A percentile compares a stretch with the other conserved stretches of the same genome.
These are phyloP conservation scores for Nasua narica DNA, from an alignment of 2,797 vertebrate species.

Conservation along the genomic window DNA sequence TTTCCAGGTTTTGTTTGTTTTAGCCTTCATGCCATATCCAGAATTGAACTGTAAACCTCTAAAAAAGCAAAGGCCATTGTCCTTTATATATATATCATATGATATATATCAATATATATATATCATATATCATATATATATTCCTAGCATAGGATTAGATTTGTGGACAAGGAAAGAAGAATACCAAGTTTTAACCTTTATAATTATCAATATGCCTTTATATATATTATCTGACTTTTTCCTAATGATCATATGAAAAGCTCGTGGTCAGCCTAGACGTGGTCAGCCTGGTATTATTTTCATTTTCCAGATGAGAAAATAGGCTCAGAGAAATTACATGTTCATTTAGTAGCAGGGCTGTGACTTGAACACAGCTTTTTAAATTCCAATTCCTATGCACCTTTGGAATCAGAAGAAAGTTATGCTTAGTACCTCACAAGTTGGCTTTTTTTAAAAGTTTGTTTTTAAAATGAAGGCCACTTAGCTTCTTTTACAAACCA, in stretches of 20 bases:
- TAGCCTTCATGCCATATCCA: not conserved
- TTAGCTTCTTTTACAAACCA: not conserved
- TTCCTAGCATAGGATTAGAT: not conserved
- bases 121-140: not conserved
- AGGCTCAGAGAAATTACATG: not conserved
- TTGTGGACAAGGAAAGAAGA: not conserved
- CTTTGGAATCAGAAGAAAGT: not conserved
- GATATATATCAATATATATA: not conserved
- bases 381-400: not conserved
- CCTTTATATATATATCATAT: not conserved
- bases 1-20: slow-evolving; percentile 19
- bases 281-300: slow-evolving; percentile 19
- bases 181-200: not conserved
- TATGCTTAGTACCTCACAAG: not conserved
- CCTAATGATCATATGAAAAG: not conserved
- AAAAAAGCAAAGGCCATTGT: not conserved
- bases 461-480: not conserved
- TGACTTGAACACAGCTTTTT: not conserved
- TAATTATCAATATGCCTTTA: not conserved
- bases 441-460: not conserved
- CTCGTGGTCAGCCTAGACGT: too few species aligned
- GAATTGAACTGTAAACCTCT: not conserved
- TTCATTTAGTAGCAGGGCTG: not conserved
- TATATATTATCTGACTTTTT: not conserved
- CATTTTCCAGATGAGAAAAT: not conserved